Evolutionary conservation across 1,140 invertebrate species (phyloP), one percentile per base, ranked within the genome.

Genomic region (Apis florea): DNA sequence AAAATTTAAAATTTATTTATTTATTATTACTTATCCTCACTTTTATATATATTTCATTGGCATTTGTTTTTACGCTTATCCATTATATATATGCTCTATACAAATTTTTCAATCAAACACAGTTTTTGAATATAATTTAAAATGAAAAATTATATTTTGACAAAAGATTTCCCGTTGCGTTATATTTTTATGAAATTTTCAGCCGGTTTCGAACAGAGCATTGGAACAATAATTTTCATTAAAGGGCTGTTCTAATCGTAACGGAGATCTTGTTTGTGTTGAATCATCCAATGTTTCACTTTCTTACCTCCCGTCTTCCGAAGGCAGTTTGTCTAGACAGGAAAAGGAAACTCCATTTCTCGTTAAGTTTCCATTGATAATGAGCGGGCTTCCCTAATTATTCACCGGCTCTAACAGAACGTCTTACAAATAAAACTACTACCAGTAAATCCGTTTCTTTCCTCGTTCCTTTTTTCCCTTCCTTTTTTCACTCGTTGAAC

Each of bases 281-380:
- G 73, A 31, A 69, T 54, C 51, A 77, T 70, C n/a, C 74, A 70
- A 68, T 82, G 80, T 77, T 77, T 82, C 59, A 76, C 64, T 77
- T 67, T 49, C 71, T 67, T 67, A 61, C 47, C 4, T 49, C 31
- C 54, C 72, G 12, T 54, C 64, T 49, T 68, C 17, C 49, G 73
- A 77, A 63, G 66, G 53, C 66, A 79, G 81, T 73, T 80, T 83
- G 85, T 85, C 85, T 87, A 87, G 85, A 87, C 85, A 70, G 85
- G 85, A 85, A 87, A 64, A 54, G 74, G 72, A 79, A 82, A 61
- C 67, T 86, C 64, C 76, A 56, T 83, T 79, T 72, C 82, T 79
- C 77, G 77, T 79, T 64, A 84, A 80, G 76, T 79, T 67, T 61
- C 84, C 83, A 74, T 87, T 83, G 83, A 87, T 85, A 85, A 87